Evolutionary conservation across 30 jellyfish, hydroid and myxozoan species (phyloP).

Genomic region (Hydra vulgaris): DNA sequence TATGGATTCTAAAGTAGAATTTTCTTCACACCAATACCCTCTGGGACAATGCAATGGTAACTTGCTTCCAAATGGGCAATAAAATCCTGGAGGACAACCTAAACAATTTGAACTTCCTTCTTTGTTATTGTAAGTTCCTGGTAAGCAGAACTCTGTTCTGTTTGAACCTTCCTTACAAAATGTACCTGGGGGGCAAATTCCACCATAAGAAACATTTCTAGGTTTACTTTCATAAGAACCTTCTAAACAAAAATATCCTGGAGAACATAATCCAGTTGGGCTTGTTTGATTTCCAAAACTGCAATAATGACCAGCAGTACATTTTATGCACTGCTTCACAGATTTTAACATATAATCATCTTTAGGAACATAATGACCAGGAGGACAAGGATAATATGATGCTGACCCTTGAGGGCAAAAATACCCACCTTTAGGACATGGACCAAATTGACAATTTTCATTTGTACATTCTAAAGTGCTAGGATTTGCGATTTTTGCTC

Average conservation of each 20-base stretch:
- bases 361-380: conserved; percentile 87
- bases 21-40: conserved; percentile 89
- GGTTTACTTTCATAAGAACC: conserved; percentile 88
- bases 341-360: conserved; percentile 36
- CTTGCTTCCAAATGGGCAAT: conserved; percentile 77
- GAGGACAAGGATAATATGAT: conserved; percentile 80
- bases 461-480: conserved; percentile 16
- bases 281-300: conserved; percentile 84
- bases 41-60: conserved; percentile 73
- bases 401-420: conserved; percentile 83
- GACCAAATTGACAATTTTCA: conserved; percentile 54
- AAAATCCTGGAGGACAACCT: conserved; percentile 75
- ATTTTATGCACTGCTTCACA: conserved; percentile 58
- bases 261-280: conserved; percentile 61
- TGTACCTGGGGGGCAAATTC: conserved; percentile 94
- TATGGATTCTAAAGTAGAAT: conserved; percentile 42
- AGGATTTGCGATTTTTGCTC: conserved; percentile 43
- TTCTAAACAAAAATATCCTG: conserved; percentile 81
- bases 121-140: conserved; percentile 80
- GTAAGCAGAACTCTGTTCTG: conserved; percentile 67
- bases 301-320: conserved; percentile 83
- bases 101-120: conserved; percentile 60
- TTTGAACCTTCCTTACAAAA: conserved; percentile 65
- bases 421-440: conserved; percentile 92
- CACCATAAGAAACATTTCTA: conserved; percentile 59